Base-by-base conservation (phyloP, 2,113 vertebrate species). In the Emydocephalus ijimae region DNA sequence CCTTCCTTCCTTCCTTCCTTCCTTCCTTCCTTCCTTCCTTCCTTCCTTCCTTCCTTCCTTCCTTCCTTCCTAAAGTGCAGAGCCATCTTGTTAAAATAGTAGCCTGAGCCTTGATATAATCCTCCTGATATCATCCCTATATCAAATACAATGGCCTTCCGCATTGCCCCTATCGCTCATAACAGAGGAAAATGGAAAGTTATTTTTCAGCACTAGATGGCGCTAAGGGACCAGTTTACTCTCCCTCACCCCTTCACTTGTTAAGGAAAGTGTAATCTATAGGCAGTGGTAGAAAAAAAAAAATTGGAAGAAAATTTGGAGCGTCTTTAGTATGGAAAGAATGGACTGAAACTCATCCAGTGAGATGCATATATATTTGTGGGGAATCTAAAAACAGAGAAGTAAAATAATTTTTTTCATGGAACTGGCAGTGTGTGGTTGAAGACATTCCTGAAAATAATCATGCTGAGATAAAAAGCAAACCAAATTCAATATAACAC, bases 191-290 rank as follows among this genome's bases (percentile, higher is more conserved):
- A 89, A 85, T 86, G 93, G 90, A 34, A 14, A 91, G 34, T 26
- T 88, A 29, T 18, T 24, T 64, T 93, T 90, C 48, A 94, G 50
- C 96, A 61, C 96, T 97, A 97, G 97, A 55, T 96, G 97, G 96
- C 39, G 95, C 94, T 95, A 81, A 93, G 93, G 92, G 87, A 94
- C 93, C 57, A 54, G 57, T 29, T 4, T 3, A 43, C 43, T 0
- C 6, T 4, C 29, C 18, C 12, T 2, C 0, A 0, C 0, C 0
- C 14, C 50, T 5, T 5, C 12, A 20, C 15, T 45, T 93, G 43
- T 1, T 6, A 4, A 0, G 0, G 8, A 21, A 29, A 24, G 43
- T 3, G 45, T 29, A 90, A 89, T n/a, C 0, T 48, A 11, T 0
- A 39, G 34, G 54, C 10, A 56, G 0, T 11, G 3, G 50, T 89